A percentile compares a stretch with the other conserved stretches of the same genome.
These are phyloP conservation scores for Cuculus canorus DNA, from an alignment of 2,797 vertebrate species.

Conservation along the genomic window DNA sequence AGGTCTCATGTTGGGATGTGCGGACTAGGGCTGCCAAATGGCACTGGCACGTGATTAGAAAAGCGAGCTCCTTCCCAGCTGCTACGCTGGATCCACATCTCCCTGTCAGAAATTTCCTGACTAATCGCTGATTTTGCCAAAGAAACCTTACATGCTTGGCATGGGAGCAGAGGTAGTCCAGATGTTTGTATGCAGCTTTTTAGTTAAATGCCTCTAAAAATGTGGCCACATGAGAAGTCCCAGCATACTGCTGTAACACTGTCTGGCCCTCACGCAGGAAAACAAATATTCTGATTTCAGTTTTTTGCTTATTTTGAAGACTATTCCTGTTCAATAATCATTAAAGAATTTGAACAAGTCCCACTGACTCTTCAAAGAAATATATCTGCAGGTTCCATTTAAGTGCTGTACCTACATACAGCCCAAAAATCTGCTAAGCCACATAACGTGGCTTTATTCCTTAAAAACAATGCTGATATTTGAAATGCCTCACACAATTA, in stretches of 20 bases:
- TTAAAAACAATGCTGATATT: neutral
- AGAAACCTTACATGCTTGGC: neutral
- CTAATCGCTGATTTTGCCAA: neutral
- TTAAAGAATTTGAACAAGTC: neutral
- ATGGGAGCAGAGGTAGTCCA: neutral
- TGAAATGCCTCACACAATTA: neutral
- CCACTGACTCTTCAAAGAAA: neutral
- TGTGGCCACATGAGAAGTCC: accelerated
- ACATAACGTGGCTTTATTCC: neutral
- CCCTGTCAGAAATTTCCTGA: neutral
- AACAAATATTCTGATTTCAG: neutral
- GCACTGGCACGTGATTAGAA: neutral
- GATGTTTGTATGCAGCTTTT: neutral
- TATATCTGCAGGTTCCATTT: neutral
- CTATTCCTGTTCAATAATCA: neutral
- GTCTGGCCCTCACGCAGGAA: accelerated
- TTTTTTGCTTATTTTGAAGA: neutral
- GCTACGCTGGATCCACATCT: neutral
- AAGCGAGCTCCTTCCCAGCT: neutral
- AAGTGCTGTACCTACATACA: neutral
- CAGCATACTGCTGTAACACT: neutral
- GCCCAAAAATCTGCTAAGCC: neutral
- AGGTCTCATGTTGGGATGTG: neutral
- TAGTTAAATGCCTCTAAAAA: neutral
- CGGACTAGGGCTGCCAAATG: neutral